These are phyloP conservation scores for Ceryle rudis DNA, from an alignment of 2,797 vertebrate genomes.

Conservation along the genomic window DNA sequence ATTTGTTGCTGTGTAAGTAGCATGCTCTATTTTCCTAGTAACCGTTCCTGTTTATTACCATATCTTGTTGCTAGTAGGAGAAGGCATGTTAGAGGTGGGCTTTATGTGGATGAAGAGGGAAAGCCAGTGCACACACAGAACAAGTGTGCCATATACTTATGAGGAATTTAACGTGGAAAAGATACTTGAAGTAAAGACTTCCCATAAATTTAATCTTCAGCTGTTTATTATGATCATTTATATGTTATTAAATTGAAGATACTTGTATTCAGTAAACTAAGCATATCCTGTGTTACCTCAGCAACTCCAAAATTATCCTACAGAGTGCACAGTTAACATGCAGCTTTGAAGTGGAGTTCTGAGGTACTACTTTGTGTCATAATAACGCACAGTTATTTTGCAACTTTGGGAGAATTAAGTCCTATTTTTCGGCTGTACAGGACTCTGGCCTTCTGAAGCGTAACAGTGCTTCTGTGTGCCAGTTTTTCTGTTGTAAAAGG, in stretches of 20 bases:
- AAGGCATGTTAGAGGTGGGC: neutral
- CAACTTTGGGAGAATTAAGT: neutral
- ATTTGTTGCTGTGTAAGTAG: neutral
- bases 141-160: neutral
- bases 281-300: neutral
- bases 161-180: neutral
- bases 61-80: neutral
- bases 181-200: neutral
- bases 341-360: neutral
- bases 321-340: neutral
- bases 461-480: neutral
- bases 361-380: neutral
- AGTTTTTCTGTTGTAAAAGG: neutral
- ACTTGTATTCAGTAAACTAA: neutral
- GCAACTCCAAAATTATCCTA: neutral
- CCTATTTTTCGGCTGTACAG: neutral
- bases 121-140: neutral
- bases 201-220: neutral
- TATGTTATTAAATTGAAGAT: neutral
- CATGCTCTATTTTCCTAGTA: neutral
- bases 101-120: neutral
- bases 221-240: neutral
- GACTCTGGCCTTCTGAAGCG: neutral
- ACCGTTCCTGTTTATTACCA: neutral
- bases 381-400: neutral